phyloP scores from a whole-genome alignment of 2,888 invertebrate species.

The Ophion ellenae region DNA sequence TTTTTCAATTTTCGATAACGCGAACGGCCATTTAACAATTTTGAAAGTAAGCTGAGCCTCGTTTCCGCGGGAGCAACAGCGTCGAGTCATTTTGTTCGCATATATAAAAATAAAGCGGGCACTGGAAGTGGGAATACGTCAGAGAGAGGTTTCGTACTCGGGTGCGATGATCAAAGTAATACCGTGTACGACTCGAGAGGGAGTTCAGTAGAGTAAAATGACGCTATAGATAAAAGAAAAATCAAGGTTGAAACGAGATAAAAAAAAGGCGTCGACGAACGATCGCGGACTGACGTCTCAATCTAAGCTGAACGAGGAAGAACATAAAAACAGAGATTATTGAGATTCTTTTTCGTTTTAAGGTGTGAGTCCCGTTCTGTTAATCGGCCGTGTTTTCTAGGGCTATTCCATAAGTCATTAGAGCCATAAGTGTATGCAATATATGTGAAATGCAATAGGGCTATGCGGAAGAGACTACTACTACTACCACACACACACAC shows the following conservation, averaged over 20 bases:
- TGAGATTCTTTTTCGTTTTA: background rate
- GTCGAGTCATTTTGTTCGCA: too few species aligned
- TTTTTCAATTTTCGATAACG: too few species aligned
- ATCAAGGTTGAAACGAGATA: background rate
- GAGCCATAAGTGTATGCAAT: constrained; percentile 79
- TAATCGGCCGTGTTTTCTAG: constrained; percentile 55
- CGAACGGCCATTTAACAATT: too few species aligned
- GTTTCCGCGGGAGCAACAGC: background rate
- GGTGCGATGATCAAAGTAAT: background rate
- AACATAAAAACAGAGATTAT: background rate
- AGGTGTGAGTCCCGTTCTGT: constrained; percentile 48
- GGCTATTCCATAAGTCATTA: constrained; percentile 78
- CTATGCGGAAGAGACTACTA: constrained; percentile 35
- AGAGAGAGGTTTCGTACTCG: constrained; percentile 19
- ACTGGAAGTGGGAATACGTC: constrained; percentile 15
- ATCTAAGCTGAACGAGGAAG: background rate
- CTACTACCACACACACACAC: too few species aligned
- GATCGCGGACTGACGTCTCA: background rate
- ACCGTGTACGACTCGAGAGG: too few species aligned
- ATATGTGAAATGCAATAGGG: constrained; percentile 79
- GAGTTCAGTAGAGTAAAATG: too few species aligned
- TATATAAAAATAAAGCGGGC: background rate
- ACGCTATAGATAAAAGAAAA: constrained; percentile 2
- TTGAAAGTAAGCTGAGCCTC: background rate
- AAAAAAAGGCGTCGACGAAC: too few species aligned